Base-by-base conservation (phyloP, 2,888 invertebrate genomes). In the Ectemnius cavifrons region DNA sequence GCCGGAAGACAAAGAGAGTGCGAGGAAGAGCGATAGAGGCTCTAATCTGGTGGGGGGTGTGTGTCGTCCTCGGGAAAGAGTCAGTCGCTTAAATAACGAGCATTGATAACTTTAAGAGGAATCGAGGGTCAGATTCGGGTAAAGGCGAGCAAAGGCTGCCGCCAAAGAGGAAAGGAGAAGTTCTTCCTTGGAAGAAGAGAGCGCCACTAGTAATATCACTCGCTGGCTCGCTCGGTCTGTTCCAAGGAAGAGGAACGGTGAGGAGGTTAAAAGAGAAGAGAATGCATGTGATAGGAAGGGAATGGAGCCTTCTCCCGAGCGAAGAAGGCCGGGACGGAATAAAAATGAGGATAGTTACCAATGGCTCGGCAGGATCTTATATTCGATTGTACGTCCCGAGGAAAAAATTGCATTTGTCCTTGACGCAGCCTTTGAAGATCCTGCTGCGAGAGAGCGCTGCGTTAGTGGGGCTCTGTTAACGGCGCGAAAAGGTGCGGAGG, bases 361-460 rank as follows among this genome's bases (percentile, higher is more conserved):
- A 84, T 83, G 83, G 77, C 77, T 80, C 81, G 83, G 64, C 37
- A 37, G 82, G 84, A 82, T 84, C 87, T 79, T 77, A 82, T 85
- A 83, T 86, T 85, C 84, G 83, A 85, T 85, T 84, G 71, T 77
- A 66, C 64, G 73, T 67, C 76, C 58, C 16, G n/a, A 59, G 73
- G 79, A 82, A 85, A 85, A 81, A 85, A 85, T 85, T 85, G 85
- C 86, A 86, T 85, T 85, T 85, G 83, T 84, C 83, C 79, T 81
- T 80, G 81, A 75, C 78, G 37, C 80, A 79, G 86, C 83, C 81
- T 83, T 76, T 75, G 81, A 71, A 70, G 64, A 3, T 23, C 8
- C 37, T 37, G 37, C 37, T 4, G 8, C 37, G 37, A 11, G 37
- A 37, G 37, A 37, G 37, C 8, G 5, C 37, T 11, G 37, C 37